Percentiles rank a stretch among this genome's conserved stretches.
Evolutionary conservation across 2,797 vertebrate genomes (phyloP).

Genomic region (Clarias laeviceps): DNA sequence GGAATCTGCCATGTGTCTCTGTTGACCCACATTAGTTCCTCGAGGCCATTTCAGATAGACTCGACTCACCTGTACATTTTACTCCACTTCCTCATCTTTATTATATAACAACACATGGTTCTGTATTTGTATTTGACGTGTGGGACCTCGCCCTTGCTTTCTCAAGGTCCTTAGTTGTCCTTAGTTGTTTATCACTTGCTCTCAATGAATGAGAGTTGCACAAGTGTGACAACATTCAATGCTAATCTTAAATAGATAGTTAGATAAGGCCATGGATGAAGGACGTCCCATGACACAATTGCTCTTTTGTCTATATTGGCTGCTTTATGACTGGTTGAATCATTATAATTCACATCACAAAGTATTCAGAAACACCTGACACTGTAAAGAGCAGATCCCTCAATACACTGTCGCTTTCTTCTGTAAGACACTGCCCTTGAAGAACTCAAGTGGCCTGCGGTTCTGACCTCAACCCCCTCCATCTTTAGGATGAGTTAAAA

Average conservation of each 20-base stretch:
- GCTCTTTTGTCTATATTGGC: conserved; percentile 6
- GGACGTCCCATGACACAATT: conserved; percentile 5
- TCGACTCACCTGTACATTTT: not conserved
- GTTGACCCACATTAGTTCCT: conserved; percentile 1
- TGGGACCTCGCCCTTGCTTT: conserved; percentile 2
- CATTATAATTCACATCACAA: not conserved
- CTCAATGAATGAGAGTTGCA: not conserved
- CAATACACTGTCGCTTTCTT: not conserved
- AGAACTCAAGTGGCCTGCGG: not conserved
- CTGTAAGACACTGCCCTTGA: not conserved
- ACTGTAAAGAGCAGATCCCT: not conserved
- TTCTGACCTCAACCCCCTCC: not conserved
- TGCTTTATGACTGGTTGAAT: not conserved
- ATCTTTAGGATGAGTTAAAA: not conserved
- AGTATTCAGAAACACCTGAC: not conserved
- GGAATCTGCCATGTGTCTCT: not conserved
- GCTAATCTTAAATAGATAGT: conserved; percentile 10
- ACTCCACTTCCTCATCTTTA: not conserved
- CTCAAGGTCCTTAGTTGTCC: conserved; percentile 14
- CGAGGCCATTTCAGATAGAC: conserved; percentile 4
- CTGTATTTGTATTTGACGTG: conserved; percentile 4
- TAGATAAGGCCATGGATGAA: not conserved
- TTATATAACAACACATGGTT: conserved; percentile 10
- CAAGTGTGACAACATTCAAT: not conserved
- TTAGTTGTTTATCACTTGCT: conserved; percentile 14